phyloP scores from a whole-genome alignment of 2,888 invertebrate species.

The Philonicus albiceps region DNA sequence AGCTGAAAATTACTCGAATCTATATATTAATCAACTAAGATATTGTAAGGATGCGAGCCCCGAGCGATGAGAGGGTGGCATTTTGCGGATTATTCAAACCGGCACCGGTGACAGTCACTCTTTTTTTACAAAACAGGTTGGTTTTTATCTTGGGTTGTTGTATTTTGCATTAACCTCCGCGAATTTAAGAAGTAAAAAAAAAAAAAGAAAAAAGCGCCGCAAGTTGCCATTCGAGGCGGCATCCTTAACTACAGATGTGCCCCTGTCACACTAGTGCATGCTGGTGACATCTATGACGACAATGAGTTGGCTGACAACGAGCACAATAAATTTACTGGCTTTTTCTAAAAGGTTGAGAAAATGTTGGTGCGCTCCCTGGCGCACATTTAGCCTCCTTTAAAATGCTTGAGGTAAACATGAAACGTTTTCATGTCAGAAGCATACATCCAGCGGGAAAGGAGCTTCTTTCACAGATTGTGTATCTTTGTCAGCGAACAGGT shows the following conservation, averaged over 20 bases:
- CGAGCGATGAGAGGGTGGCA: neutral
- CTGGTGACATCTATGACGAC: constrained; percentile 41
- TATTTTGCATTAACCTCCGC: neutral
- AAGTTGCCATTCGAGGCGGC: neutral
- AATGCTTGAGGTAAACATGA: constrained; percentile 41
- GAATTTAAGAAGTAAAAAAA: neutral
- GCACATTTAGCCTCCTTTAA: constrained; percentile 35
- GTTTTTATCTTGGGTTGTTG: neutral
- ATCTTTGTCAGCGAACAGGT: constrained; percentile 30
- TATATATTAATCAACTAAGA: constrained; percentile 32
- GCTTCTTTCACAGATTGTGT: constrained; percentile 15
- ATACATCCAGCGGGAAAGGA: constrained; percentile 20
- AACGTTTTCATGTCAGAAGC: constrained; percentile 42
- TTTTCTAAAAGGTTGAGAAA: constrained; percentile 29
- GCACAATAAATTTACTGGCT: constrained; percentile 14
- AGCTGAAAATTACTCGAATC: constrained; percentile 34
- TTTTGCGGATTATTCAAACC: constrained; percentile 3
- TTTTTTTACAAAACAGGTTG: neutral
- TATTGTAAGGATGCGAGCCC: neutral
- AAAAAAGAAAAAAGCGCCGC: neutral
- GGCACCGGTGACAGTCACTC: neutral
- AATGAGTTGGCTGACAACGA: constrained; percentile 28
- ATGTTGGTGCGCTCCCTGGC: constrained; percentile 26
- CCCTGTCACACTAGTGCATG: constrained; percentile 18
- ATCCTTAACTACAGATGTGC: constrained; percentile 1